A percentile compares a stretch with the other conserved stretches of the same genome.
phyloP scores from a whole-genome alignment of 2,113 vertebrate species.

The Galemys pyrenaicus region DNA sequence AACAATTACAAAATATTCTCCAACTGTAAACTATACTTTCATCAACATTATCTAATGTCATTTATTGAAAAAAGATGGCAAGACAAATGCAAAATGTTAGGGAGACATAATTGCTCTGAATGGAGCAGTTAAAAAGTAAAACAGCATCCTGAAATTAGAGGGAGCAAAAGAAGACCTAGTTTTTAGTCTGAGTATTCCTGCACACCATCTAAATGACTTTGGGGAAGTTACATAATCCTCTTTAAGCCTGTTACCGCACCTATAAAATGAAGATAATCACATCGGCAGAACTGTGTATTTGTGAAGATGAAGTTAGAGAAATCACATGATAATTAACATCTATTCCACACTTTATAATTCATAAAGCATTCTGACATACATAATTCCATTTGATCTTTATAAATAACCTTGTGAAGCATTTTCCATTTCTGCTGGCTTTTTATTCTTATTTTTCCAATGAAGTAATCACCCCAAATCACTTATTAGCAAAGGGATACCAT shows the following conservation, averaged over 20 bases:
- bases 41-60: conserved; percentile 1
- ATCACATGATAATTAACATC: conserved; percentile 35
- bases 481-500: background rate
- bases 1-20: background rate
- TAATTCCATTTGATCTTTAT: conserved; percentile 2
- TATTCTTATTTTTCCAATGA: conserved; percentile 19
- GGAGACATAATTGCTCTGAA: background rate
- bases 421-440: background rate
- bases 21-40: background rate
- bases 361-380: background rate
- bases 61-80: background rate
- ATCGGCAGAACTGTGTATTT: conserved; percentile 16
- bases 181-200: background rate
- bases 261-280: conserved; percentile 31
- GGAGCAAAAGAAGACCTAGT: background rate
- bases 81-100: background rate
- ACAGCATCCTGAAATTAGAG: background rate
- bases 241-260: conserved; percentile 49
- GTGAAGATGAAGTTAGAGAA: background rate
- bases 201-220: conserved; percentile 38
- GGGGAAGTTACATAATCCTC: conserved; percentile 34
- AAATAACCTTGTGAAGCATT: background rate
- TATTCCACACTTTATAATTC: conserved; percentile 42
- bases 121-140: background rate
- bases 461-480: background rate